Evolutionary conservation across 2,113 vertebrate genomes (phyloP), one percentile per base, ranked within the genome.

Genomic region (Geococcyx californianus): DNA sequence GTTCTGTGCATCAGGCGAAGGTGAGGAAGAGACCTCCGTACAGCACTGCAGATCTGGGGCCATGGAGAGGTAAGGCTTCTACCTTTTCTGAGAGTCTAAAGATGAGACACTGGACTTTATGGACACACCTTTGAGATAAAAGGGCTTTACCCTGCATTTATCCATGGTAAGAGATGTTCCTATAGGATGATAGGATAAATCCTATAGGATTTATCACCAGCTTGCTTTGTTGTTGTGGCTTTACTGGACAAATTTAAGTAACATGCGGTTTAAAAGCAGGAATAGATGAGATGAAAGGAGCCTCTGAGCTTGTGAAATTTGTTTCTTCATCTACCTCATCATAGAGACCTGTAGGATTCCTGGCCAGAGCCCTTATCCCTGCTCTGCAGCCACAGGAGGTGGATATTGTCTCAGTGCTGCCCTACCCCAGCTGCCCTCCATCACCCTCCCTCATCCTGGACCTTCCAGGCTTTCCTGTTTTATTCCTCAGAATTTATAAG

Each of bases 381-480:
- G 0, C 13, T 62, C 38, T 1, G 1, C n/a, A 42, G 31, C 58
- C 2, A 0, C 29, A 38, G 58, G 51, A 45, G 68, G 9, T 31
- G 16, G 42, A 26, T 45, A 42, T 16, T 26, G 3, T 17, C 85
- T 20, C 52, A 23, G 36, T 26, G 29, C 36, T 1, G 3, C 36
- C 31, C 54, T 56, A 34, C 34, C 34, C 24, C 40, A 56, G 49
- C 29, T 36, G 16, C 28, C 25, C 49, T 81, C 19, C 3, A 0
- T 42, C 63, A 23, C n/a, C 23, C 42, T 36, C 10, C 33, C 45
- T 49, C 1, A 0, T 44, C 59, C 24, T 0, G 0, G 17, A 34
- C 40, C 25, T 47, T 73, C 23, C 19, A 26, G 14, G 13, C 26
- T 44, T 55, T 17, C n/a, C 11, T 14, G 26, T 6, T 34, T 62